Base-by-base conservation (phyloP, 2,888 invertebrate species). In the Caenorhabditis parvicauda region DNA sequence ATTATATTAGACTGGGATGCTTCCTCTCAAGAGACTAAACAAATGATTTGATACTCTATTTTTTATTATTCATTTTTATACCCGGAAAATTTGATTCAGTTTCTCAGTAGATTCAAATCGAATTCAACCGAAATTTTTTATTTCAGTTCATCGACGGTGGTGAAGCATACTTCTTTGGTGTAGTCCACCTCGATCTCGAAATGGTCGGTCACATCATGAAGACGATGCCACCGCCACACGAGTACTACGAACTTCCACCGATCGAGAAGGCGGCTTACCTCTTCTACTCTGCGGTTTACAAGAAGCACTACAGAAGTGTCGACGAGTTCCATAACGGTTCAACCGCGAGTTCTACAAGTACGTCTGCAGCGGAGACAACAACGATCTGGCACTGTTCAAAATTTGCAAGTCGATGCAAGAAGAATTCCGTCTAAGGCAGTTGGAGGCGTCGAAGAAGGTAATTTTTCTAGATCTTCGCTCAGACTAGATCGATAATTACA, bases 391-490 rank as follows among this genome's bases (percentile, higher is more conserved):
- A 7, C 52, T 69, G 5, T 57, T 38, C 48, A 61, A 61, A 56
- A 50, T 64, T 21, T 64, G 64, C 38, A 70, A 64, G 44, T 58
- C 59, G 0, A 70, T 70, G 64, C 54, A 62, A 42, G 58, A 67
- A 9, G 57, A 64, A n/a, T 56, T 52, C 43, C 52, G 46, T 0
- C 5, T 29, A n/a, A 43, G 49, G 22, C 58, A 63, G 32, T 21
- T 52, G 28, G 57, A 65, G 49, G 59, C 38, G 17, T 49, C 60
- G 4, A 44, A 47, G 35, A 24, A 37, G n/a, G n/a, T n/a, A n/a
- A n/a, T n/a, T n/a, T n/a, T n/a, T n/a, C n/a, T n/a, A n/a, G n/a
- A n/a, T n/a, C n/a, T n/a, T n/a, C n/a, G n/a, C n/a, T n/a, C n/a
- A n/a, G n/a, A n/a, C n/a, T n/a, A n/a, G n/a, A n/a, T n/a, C n/a